These are phyloP conservation scores for Onychomys leucogaster DNA, from an alignment of 2,797 vertebrate genomes.

Conservation along the genomic window DNA sequence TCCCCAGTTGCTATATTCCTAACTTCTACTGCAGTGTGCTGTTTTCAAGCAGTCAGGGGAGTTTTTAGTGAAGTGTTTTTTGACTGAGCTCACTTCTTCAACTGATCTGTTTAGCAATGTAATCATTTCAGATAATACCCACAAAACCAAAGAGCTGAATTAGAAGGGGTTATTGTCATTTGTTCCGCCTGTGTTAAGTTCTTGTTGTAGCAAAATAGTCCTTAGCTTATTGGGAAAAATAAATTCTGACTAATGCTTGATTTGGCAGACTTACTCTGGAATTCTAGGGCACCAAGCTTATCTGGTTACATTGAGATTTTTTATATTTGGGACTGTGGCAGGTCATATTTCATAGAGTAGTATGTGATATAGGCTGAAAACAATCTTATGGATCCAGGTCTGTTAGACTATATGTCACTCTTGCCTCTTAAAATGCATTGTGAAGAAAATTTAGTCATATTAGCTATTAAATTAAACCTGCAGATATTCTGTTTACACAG, in stretches of 20 bases:
- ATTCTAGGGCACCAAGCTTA: not conserved
- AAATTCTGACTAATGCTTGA: not conserved
- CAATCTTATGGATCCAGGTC: conserved; percentile 9
- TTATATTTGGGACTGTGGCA: conserved; percentile 26
- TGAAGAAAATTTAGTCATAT: not conserved
- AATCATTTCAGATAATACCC: conserved; percentile 14
- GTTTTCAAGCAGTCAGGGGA: conserved; percentile 33
- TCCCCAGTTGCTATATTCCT: conserved; percentile 12
- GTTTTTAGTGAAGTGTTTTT: conserved; percentile 37
- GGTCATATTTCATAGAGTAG: not conserved
- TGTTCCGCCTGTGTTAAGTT: not conserved
- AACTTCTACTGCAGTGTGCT: conserved; percentile 62
- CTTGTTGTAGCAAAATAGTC: not conserved
- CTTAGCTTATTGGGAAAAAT: not conserved
- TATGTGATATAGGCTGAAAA: not conserved
- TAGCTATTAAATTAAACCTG: conserved; percentile 20
- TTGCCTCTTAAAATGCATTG: not conserved
- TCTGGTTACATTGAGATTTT: not conserved
- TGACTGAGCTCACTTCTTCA: not conserved
- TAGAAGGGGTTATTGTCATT: not conserved
- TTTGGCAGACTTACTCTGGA: not conserved
- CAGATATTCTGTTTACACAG: not conserved
- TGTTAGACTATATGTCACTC: conserved; percentile 2
- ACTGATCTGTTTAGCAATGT: conserved; percentile 27
- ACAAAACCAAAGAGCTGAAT: not conserved